These are phyloP conservation scores for Orientallactaga bullata DNA, from an alignment of 2,113 vertebrate genomes.

Conservation along the genomic window DNA sequence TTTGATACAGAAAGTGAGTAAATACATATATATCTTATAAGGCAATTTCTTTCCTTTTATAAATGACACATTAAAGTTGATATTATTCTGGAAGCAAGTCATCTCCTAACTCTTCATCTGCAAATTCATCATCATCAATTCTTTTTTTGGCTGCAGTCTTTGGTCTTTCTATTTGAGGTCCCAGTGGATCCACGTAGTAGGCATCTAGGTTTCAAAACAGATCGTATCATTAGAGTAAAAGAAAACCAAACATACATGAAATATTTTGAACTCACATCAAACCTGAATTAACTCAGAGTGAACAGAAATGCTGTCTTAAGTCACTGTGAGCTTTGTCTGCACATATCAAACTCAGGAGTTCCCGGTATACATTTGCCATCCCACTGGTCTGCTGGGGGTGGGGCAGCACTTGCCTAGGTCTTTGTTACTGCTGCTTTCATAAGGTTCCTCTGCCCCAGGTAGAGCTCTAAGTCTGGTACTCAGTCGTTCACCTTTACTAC, in stretches of 20 bases:
- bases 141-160: constrained; percentile 94
- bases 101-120: constrained; percentile 96
- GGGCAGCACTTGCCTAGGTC: constrained; percentile 91
- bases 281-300: constrained; percentile 32
- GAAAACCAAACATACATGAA: background rate
- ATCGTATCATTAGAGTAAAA: background rate
- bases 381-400: constrained; percentile 26
- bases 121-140: constrained; percentile 95
- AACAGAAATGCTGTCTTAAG: constrained; percentile 53
- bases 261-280: background rate
- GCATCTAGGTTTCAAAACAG: constrained; percentile 90
- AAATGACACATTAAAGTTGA: background rate
- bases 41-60: constrained; percentile 24
- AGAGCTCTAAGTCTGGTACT: constrained; percentile 92
- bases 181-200: constrained; percentile 95
- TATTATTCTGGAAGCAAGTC: constrained; percentile 95
- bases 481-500: constrained; percentile 92
- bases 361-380: background rate
- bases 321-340: background rate
- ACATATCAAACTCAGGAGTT: background rate
- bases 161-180: constrained; percentile 94
- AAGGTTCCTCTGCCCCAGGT: constrained; percentile 92
- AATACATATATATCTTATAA: background rate
- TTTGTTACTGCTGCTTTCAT: constrained; percentile 92
- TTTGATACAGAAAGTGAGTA: constrained; percentile 31